Percentiles rank a stretch among this genome's conserved stretches.
Evolutionary conservation across 2,113 vertebrate genomes (phyloP).

Genomic region (Equus przewalskii): DNA sequence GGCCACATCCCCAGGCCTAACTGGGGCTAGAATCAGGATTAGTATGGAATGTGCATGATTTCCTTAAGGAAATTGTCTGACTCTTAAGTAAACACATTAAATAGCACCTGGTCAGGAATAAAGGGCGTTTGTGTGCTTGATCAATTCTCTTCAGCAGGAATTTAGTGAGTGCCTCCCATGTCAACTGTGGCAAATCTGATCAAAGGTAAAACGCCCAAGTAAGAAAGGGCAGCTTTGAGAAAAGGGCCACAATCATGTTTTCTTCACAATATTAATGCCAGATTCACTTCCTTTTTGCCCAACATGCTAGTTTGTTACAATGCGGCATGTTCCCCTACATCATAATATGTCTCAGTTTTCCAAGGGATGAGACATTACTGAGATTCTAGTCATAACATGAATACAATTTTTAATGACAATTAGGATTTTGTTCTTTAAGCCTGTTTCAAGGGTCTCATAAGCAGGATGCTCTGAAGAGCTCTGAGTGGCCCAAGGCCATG

Average conservation of each 20-base stretch:
- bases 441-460: not conserved
- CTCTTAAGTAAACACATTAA: constrained; percentile 61
- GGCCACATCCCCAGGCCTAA: not conserved
- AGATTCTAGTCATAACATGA: constrained; percentile 30
- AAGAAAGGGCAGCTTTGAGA: not conserved
- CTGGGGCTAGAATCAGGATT: constrained; percentile 20
- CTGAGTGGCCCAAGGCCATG: not conserved
- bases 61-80: constrained; percentile 68
- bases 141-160: not conserved
- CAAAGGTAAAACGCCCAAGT: not conserved
- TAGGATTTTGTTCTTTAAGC: not conserved
- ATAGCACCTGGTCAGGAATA: constrained; percentile 43
- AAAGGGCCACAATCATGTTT: not conserved
- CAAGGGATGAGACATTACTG: not conserved
- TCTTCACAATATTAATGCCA: not conserved
- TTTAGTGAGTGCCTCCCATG: not conserved
- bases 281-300: not conserved
- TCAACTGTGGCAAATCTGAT: not conserved
- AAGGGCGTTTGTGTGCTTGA: constrained; percentile 33
- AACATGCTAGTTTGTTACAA: not conserved
- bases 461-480: not conserved
- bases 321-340: not conserved
- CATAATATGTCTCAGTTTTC: not conserved
- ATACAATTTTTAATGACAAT: not conserved
- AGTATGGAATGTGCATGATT: constrained; percentile 40